phyloP scores from a whole-genome alignment of 2,888 invertebrate species.

The Crossocerus cetratus region DNA sequence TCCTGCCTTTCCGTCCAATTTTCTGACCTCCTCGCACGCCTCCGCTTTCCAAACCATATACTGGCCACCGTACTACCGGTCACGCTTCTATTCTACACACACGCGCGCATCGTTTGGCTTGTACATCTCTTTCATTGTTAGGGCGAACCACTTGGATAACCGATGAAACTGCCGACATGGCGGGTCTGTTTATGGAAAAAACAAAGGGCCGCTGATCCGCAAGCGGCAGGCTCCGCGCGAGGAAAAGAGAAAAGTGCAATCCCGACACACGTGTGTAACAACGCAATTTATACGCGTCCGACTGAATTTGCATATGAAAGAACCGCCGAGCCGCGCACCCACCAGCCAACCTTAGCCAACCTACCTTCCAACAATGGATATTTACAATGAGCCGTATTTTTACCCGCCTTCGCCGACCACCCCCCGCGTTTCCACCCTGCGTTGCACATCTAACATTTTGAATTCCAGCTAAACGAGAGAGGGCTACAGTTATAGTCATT shows the following conservation, averaged over 20 bases:
- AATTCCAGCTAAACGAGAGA: no score
- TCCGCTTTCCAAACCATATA: slow-evolving; percentile 13
- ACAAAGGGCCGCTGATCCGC: no score
- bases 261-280: slow-evolving; percentile 41
- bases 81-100: not conserved
- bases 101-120: no score
- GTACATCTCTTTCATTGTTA: no score
- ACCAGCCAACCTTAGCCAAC: not conserved
- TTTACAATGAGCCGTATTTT: slow-evolving; percentile 20
- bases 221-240: no score
- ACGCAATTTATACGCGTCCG: slow-evolving; percentile 45
- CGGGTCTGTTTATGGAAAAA: no score
- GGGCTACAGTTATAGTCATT: no score
- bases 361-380: slow-evolving; percentile 35
- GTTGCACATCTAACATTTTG: no score
- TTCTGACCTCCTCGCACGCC: slow-evolving; percentile 46
- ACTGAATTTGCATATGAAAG: slow-evolving; percentile 44
- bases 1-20: slow-evolving; percentile 50
- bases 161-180: no score
- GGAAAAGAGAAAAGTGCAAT: slow-evolving; percentile 13
- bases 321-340: slow-evolving; percentile 5
- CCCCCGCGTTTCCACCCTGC: no score
- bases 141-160: no score
- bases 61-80: not conserved
- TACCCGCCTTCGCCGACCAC: slow-evolving; percentile 8